phyloP scores from a whole-genome alignment of 2,888 invertebrate species.

The Drosophila suboccidentalis region DNA sequence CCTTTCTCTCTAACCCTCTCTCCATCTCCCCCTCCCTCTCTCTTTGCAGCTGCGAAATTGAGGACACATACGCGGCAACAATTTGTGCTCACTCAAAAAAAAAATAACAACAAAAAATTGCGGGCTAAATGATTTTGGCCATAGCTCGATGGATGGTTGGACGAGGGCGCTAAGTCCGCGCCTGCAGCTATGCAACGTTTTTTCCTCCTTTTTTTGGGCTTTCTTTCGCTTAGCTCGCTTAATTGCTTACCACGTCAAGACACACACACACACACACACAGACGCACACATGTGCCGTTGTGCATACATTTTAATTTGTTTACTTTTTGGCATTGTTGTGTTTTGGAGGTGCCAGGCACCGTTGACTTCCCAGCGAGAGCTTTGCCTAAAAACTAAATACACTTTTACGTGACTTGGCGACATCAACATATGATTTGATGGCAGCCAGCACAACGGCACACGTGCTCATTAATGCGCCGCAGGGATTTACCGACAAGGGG shows the following conservation, averaged over 20 bases:
- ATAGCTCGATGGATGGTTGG: slow-evolving; percentile 32
- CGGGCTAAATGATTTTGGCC: slow-evolving; percentile 67
- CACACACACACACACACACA: slow-evolving; percentile 32
- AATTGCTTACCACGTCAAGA: slow-evolving; percentile 66
- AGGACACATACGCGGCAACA: slow-evolving; percentile 72
- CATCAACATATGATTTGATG: slow-evolving; percentile 72
- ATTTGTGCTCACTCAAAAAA: slow-evolving; percentile 54
- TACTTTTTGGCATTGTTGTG: slow-evolving; percentile 73
- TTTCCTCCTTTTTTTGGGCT: slow-evolving; percentile 7
- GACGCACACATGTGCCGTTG: slow-evolving; percentile 38
- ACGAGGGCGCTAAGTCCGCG: slow-evolving; percentile 47
- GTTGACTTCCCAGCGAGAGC: neutral
- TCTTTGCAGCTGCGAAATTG: slow-evolving; percentile 56
- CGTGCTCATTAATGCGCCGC: slow-evolving; percentile 56
- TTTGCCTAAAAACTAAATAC: slow-evolving; percentile 70
- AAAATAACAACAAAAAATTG: slow-evolving; percentile 41
- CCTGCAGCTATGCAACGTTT: slow-evolving; percentile 72
- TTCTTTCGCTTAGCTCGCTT: slow-evolving; percentile 48
- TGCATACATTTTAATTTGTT: slow-evolving; percentile 79
- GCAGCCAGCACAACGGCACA: slow-evolving; percentile 33
- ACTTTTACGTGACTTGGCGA: slow-evolving; percentile 76
- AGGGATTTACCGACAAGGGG: slow-evolving; percentile 6
- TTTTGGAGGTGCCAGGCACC: slow-evolving; percentile 50
- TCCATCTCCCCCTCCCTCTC: neutral
- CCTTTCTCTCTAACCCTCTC: neutral